Base-by-base conservation (phyloP, 2,797 vertebrate species). In the Characodon lateralis region DNA sequence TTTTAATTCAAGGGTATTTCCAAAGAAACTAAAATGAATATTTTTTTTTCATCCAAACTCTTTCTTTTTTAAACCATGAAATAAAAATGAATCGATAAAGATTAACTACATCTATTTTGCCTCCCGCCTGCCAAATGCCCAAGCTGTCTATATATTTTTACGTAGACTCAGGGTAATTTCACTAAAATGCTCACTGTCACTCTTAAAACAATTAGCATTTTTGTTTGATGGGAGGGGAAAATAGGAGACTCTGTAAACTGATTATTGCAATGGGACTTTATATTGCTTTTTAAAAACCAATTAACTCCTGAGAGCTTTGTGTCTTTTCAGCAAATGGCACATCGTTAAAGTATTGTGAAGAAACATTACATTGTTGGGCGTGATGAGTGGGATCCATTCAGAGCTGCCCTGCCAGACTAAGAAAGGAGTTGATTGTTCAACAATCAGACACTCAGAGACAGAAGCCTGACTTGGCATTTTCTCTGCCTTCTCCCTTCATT, bases 221-320 rank as follows among this genome's bases (percentile, higher is more conserved):
- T 88, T 89, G 91, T 92, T 89, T 93, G 90, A 93, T 91, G 87
- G 90, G 82, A 89, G 85, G 89, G 83, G 4, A 58, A 92, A 87
- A 93, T 90, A 88, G 88, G 91, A 91, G 89, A 93, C 87, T 84
- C 89, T 89, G 90, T 93, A 89, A 93, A 92, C 84, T 90, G 93
- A 94, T 94, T 93, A 93, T 94, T 92, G 87, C 74, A 84, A 92
- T 91, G 91, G 93, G 91, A 93, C 94, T 94, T 95, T 93, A 92
- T 92, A 94, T 92, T 93, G 93, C 92, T 94, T 95, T 94, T 93
- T 92, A 93, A 95, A 95, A 95, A 93, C 92, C 93, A 96, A 95
- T 96, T 95, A 96, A 94, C 91, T 95, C 93, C 90, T 91, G 92
- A 93, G 94, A 93, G 93, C 92, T 78, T 89, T 77, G 91, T 91